These are phyloP conservation scores for Cheracebus regulus DNA, from an alignment of 2,797 vertebrate species.

Conservation along the genomic window DNA sequence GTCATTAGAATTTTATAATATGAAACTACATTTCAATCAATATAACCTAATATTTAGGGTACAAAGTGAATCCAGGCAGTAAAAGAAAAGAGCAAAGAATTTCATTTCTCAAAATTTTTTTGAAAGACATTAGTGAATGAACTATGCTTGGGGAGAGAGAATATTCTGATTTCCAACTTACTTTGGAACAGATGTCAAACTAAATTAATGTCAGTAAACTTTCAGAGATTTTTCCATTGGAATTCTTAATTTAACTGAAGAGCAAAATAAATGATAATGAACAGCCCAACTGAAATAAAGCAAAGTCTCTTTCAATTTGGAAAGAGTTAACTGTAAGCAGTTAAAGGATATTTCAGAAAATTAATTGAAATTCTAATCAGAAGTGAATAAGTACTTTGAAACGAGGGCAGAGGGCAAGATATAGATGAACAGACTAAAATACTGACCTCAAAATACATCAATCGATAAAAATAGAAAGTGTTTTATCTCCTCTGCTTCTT, in stretches of 20 bases:
- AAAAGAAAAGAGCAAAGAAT: neutral
- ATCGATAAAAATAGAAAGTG: constrained; percentile 70
- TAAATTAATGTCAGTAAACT: constrained; percentile 15
- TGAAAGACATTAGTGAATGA: neutral
- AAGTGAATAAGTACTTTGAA: constrained; percentile 70
- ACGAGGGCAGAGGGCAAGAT: constrained; percentile 61
- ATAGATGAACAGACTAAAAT: constrained; percentile 66
- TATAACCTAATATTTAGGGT: neutral
- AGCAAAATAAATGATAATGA: constrained; percentile 41
- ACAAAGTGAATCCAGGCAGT: neutral
- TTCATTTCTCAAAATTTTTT: neutral
- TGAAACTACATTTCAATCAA: neutral
- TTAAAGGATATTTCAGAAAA: constrained; percentile 47
- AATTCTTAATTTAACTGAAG: constrained; percentile 27
- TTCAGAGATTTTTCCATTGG: neutral
- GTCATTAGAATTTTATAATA: neutral
- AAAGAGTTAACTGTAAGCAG: constrained; percentile 65
- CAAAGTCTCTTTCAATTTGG: neutral
- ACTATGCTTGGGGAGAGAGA: neutral
- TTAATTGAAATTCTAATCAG: constrained; percentile 79
- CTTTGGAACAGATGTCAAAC: neutral
- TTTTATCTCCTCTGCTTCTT: constrained; percentile 75
- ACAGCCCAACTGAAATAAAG: constrained; percentile 7
- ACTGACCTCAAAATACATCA: constrained; percentile 71
- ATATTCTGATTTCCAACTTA: neutral